phyloP scores from a whole-genome alignment of 2,888 invertebrate species.

The Mimumesa dahlbomi region DNA sequence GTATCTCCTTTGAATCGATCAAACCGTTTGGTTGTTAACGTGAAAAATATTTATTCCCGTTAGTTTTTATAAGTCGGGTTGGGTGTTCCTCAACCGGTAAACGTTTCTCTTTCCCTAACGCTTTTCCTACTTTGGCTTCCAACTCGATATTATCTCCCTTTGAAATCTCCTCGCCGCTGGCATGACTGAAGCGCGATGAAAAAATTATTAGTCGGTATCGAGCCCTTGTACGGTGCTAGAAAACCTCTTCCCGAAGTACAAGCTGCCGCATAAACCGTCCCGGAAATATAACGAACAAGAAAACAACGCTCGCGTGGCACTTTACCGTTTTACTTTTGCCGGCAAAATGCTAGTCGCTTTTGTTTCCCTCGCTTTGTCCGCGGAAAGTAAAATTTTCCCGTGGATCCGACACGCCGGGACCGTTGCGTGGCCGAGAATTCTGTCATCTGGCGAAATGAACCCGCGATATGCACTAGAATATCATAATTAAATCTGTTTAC shows the following conservation, averaged over 20 bases:
- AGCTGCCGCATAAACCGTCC: conserved; percentile 22
- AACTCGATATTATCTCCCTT: conserved; percentile 31
- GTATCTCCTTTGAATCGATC: too few species aligned
- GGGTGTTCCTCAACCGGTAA: too few species aligned
- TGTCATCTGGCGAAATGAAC: conserved; percentile 34
- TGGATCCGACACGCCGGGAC: too few species aligned
- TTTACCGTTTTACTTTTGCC: conserved; percentile 45
- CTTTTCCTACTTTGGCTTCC: conserved; percentile 4
- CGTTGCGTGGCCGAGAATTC: conserved; percentile 10
- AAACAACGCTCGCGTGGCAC: conserved; percentile 37
- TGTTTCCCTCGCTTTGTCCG: conserved; percentile 34
- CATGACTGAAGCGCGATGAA: conserved; percentile 52
- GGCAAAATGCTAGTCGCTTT: conserved; percentile 46
- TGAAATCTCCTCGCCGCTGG: conserved; percentile 46
- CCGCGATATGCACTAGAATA: conserved; percentile 11
- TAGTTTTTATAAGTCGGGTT: too few species aligned
- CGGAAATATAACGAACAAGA: conserved; percentile 43
- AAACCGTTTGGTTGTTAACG: too few species aligned
- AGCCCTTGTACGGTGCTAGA: conserved; percentile 24
- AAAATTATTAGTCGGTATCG: conserved; percentile 62
- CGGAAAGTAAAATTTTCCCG: background rate
- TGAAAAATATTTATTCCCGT: conserved; percentile 32
- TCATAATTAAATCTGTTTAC: background rate
- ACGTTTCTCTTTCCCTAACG: conserved; percentile 8
- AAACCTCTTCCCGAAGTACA: background rate